Conservation (phyloP, 2,113 vertebrate species). For the Morone chrysops region DNA sequence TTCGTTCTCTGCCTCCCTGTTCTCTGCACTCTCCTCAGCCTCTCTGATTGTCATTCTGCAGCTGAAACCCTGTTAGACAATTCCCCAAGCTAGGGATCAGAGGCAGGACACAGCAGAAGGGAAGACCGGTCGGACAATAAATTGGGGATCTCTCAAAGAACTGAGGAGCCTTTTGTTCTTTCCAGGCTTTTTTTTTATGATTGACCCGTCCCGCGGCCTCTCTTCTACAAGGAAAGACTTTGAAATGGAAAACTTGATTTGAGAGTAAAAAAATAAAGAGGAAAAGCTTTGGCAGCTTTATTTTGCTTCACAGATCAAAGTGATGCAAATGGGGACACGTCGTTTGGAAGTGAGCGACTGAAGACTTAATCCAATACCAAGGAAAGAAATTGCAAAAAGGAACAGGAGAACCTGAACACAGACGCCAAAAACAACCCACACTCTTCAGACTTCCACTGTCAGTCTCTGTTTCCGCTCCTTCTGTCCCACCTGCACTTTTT, state of each 20-base stretch:
- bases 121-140: constrained; percentile 1
- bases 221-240: constrained; percentile 37
- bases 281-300: constrained; percentile 19
- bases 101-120: constrained; percentile 43
- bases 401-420: background rate
- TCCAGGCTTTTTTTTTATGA: constrained; percentile 56
- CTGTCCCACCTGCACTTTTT: constrained; percentile 36
- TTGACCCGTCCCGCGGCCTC: constrained; percentile 37
- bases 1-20: constrained; percentile 37
- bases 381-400: constrained; percentile 12
- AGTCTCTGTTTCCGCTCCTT: background rate
- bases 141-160: constrained; percentile 44
- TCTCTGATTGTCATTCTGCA: constrained; percentile 55
- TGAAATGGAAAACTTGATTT: constrained; percentile 51
- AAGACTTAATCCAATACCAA: constrained; percentile 31
- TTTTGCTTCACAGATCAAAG: constrained; percentile 43
- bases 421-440: background rate
- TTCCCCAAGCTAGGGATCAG: constrained; percentile 28
- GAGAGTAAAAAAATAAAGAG: constrained; percentile 17
- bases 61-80: constrained; percentile 39
- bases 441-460: constrained; percentile 8
- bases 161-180: constrained; percentile 57
- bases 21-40: constrained; percentile 62
- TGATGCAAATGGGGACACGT: constrained; percentile 49
- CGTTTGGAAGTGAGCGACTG: constrained; percentile 26